Percentiles rank a stretch among this genome's conserved stretches.
Evolutionary conservation across 2,888 invertebrate species (phyloP).

Genomic region (Tridacna gigas): DNA sequence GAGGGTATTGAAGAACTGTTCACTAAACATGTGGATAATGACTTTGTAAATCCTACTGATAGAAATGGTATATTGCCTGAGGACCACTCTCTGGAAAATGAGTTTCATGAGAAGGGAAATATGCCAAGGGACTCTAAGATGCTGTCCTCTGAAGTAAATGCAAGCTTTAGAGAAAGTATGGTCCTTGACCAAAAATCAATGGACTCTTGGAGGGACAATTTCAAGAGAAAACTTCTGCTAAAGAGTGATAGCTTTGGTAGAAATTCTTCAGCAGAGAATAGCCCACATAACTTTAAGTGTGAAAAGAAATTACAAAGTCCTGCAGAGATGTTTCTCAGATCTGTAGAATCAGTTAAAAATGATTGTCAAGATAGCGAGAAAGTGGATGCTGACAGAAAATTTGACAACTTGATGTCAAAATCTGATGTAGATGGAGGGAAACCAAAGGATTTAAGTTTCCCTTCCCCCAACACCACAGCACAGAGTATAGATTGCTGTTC

Average conservation of each 20-base stretch:
- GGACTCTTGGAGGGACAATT: constrained; percentile 48
- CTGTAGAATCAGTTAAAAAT: background rate
- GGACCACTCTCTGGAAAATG: background rate
- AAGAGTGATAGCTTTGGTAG: constrained; percentile 30
- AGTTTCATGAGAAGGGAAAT: background rate
- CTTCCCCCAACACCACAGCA: background rate
- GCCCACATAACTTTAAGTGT: background rate
- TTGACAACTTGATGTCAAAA: background rate
- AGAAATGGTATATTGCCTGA: background rate
- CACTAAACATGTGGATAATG: background rate
- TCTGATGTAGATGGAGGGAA: background rate
- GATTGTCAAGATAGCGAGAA: too few relatives aligned
- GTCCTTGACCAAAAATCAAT: background rate
- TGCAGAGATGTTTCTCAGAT: background rate
- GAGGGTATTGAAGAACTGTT: constrained; percentile 22
- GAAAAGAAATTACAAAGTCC: background rate
- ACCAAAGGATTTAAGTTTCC: background rate
- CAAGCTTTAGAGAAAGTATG: background rate
- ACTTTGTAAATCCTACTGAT: background rate
- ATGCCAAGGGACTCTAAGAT: too few relatives aligned
- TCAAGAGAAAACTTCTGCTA: constrained; percentile 31
- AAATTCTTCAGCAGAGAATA: constrained; percentile 1
- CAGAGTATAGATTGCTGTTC: background rate
- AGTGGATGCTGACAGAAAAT: background rate
- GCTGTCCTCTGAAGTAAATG: background rate